Conservation (phyloP, 2,888 invertebrate genomes). For the Orthosia incerta region DNA sequence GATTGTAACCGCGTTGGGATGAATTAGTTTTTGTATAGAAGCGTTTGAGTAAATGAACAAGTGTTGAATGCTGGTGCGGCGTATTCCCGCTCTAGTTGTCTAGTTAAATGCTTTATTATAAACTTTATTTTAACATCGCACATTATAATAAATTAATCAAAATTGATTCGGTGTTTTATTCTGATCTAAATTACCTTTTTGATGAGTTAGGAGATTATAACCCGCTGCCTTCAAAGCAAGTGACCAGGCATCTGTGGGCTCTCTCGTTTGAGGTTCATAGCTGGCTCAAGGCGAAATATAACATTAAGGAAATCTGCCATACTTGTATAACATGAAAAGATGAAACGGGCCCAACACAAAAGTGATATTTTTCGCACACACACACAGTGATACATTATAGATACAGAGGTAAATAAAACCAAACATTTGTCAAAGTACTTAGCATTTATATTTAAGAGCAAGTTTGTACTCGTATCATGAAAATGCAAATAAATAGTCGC, state of each 20-base stretch:
- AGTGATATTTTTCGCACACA: too few species aligned
- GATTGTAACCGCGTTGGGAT: constrained; percentile 80
- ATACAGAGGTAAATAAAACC: constrained; percentile 30
- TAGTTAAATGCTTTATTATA: constrained; percentile 89
- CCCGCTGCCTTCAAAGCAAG: too few species aligned
- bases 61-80: constrained; percentile 76
- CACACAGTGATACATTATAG: too few species aligned
- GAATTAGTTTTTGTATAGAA: constrained; percentile 81
- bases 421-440: constrained; percentile 42
- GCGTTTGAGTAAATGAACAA: constrained; percentile 78
- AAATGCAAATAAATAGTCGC: constrained; percentile 71
- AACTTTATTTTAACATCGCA: constrained; percentile 91
- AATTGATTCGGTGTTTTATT: constrained; percentile 81
- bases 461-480: constrained; percentile 79
- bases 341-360: too few species aligned
- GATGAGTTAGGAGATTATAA: constrained; percentile 11
- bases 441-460: constrained; percentile 66
- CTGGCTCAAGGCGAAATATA: too few species aligned
- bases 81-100: constrained; percentile 74
- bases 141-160: constrained; percentile 91
- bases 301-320: too few species aligned
- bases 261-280: too few species aligned
- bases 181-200: constrained; percentile 32
- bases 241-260: too few species aligned
- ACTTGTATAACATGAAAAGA: too few species aligned